Conservation (phyloP, 2,888 invertebrate genomes). For the Sarcophaga variegata region DNA sequence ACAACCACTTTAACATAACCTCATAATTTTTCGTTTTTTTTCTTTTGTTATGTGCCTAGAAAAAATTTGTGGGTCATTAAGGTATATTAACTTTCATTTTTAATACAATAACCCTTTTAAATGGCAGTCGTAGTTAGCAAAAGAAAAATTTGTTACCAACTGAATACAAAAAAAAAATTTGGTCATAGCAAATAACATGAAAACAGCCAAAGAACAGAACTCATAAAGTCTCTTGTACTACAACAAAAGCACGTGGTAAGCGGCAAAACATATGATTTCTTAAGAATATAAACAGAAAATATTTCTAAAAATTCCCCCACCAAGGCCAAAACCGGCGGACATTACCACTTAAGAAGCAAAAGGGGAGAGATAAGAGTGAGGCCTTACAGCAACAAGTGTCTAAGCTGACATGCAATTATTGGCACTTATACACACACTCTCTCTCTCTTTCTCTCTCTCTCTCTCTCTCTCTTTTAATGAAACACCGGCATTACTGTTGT, state of each 20-base stretch:
- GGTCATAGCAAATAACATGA: not conserved
- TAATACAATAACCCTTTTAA: no score
- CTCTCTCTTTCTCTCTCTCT: not conserved
- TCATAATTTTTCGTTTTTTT: no score
- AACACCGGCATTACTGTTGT: no score
- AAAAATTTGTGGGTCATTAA: not conserved
- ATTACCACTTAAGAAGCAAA: not conserved
- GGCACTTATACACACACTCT: not conserved
- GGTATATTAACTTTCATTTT: not conserved
- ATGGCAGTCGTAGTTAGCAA: no score
- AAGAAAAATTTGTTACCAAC: not conserved
- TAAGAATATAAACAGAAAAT: not conserved
- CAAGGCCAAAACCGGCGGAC: not conserved
- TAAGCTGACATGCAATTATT: slow-evolving; percentile 10
- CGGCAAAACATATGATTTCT: not conserved
- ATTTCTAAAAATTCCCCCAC: not conserved
- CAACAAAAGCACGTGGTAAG: not conserved
- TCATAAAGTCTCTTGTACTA: not conserved
- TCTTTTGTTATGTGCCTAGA: no score
- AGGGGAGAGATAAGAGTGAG: not conserved
- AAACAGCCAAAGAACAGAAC: not conserved
- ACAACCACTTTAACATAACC: no score
- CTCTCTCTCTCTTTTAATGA: no score
- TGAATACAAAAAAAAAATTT: not conserved
- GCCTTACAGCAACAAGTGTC: slow-evolving; percentile 54